Evolutionary conservation across 2,113 vertebrate species (phyloP), one percentile per base, ranked within the genome.

Genomic region (Oxyruncus cristatus): DNA sequence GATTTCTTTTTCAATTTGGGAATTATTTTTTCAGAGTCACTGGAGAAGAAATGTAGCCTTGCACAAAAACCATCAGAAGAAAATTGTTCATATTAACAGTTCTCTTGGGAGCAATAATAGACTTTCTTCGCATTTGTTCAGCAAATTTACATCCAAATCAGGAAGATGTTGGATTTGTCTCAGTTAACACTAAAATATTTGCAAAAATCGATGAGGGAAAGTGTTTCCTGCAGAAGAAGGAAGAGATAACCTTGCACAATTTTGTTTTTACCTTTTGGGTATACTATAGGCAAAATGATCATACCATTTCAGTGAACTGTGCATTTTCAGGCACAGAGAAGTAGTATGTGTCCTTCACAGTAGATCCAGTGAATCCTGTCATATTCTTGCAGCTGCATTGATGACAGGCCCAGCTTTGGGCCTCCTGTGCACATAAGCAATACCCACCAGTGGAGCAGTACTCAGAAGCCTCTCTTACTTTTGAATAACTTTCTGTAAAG

Each of bases 61-160:
- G 39, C 32, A 87, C 46, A 90, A 91, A 83, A 92, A 42, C 53
- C 50, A 47, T 85, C 61, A 84, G 91, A 87, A 75, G 80, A 93
- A 94, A 94, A 94, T 50, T 46, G 52, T 75, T 62, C 73, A 72
- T 75, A 89, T 78, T 93, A 95, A 78, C 70, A 81, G 78, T 47
- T 81, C 91, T 93, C 94, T 61, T 76, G 92, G 94, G 92, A 96
- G 66, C 73, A 82, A 5, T 87, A 89, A 95, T 41, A 94, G 91
- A 81, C 62, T 82, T 87, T 93, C 76, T 93, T 96, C 89, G 86
- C 83, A 95, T 97, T 96, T 95, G 93, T 95, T 96, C 88, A 91
- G 76, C 44, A 85, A 82, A 96, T 96, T 95, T 93, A 93, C 85
- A 92, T 95, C 65, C 80, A 87, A 81, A 95, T 93, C 0, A 6